Evolutionary conservation across 2,113 vertebrate species (phyloP), one percentile per base, ranked within the genome.

Genomic region (Serinus canaria): DNA sequence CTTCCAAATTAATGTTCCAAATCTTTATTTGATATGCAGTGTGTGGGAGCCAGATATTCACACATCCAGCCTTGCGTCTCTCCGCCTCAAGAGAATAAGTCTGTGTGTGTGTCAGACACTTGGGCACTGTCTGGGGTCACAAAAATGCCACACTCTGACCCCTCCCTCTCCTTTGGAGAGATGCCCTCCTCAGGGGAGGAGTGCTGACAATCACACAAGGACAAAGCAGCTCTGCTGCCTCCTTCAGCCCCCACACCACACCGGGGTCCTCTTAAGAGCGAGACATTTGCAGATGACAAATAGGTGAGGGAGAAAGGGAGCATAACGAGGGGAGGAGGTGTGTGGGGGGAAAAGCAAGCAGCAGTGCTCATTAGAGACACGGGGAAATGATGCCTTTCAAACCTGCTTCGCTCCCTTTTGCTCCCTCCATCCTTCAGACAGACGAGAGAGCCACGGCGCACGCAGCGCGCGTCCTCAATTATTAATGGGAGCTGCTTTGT

Each of bases 401-500:
- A 88, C 86, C 83, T 91, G 70, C 86, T 81, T 23, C 1, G 0
- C 84, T 95, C 83, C 73, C 77, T 88, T 91, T 95, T 85, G 87
- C 93, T 92, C 90, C 79, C 81, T 95, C 75, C 92, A 60, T 88
- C 66, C 95, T 63, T 86, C 83, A 95, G 92, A 87, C 89, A 92
- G 91, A 95, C 30, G 83, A 91, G 90, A 35, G 68, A 63, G 49
- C 87, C 75, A 73, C 1, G 1, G 63, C 2, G 10, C 76, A 53
- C 0, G 5, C 85, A 37, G 94, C 4, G 4, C 68, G 72, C 2
- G 0, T 24, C 90, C 93, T 97, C 93, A 94, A 95, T 96, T 96
- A 97, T 96, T 97, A 78, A 96, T 92, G 94, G 87, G 11, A 67
- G 69, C 89, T 39, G 89, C 81, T 97, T 95, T 94, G 90, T 94